Base-by-base conservation (phyloP, 2,797 vertebrate species). In the Clarias fuscus region DNA sequence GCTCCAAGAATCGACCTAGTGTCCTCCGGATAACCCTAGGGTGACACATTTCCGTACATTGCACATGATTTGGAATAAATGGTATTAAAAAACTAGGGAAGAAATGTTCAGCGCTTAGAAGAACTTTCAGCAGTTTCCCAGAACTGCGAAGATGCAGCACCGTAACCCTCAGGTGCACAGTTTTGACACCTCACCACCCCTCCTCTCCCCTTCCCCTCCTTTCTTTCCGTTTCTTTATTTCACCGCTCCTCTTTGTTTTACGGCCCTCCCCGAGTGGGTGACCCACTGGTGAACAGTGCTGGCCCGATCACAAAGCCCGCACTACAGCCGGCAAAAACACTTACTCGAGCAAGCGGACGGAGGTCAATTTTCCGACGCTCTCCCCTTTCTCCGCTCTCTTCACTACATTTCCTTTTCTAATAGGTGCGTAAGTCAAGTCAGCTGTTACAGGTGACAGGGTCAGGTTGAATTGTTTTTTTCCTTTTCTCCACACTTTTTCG, bases 351-450 rank as follows among this genome's bases (percentile, higher is more conserved):
- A 68, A 84, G 67, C 82, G 4, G 5, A 53, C 15, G 7, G 59
- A 80, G 86, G 83, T 87, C 78, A 68, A 61, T 61, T 67, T 68
- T 75, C 37, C 24, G 27, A 14, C 40, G 37, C n/a, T 30, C 40
- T 33, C 61, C n/a, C 6, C 37, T 56, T 76, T 76, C 72, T 64
- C 53, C 73, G 0, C 30, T 59, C 53, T 58, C 59, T 64, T 37
- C 83, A n/a, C 18, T 73, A 82, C 78, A 62, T 85, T 88, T 85
- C 78, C 78, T 85, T 64, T 70, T 27, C 78, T 85, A 82, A 88
- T 85, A 82, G 62, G 83, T 82, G 62, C 70, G 64, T 70, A 82
- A 70, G 71, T 87, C 40, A 37, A 85, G 62, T 76, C 70, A 76
- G 86, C 70, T 80, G 82, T 73, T 85, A 43, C 86, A 76, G 83